Conservation (phyloP, 2,797 vertebrate genomes). For the Myotis myotis region DNA sequence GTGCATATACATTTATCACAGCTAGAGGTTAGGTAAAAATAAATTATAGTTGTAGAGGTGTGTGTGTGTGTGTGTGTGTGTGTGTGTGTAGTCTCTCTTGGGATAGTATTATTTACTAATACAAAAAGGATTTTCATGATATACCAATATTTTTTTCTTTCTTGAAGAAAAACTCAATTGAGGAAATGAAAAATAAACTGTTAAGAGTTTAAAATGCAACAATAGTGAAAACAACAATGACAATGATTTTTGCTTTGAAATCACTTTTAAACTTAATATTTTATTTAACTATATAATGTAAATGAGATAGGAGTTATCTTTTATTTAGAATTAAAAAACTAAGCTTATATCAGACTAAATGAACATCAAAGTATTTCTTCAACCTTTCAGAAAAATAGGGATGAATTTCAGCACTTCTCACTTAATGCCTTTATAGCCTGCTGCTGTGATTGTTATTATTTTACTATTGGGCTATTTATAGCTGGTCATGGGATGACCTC, state of each 20-base stretch:
- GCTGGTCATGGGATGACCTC: neutral
- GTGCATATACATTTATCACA: neutral
- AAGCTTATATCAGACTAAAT: neutral
- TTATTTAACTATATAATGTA: conserved; percentile 2
- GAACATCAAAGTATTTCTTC: neutral
- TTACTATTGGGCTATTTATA: neutral
- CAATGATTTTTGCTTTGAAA: conserved; percentile 16
- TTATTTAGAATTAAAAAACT: conserved; percentile 15
- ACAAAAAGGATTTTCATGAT: neutral
- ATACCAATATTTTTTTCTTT: neutral
- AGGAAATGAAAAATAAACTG: conserved; percentile 32
- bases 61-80: neutral
- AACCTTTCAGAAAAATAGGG: neutral
- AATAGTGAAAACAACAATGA: neutral
- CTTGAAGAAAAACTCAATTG: neutral
- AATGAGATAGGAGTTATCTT: neutral
- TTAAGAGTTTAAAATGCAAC: neutral
- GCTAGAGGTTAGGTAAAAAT: neutral
- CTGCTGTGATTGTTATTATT: neutral
- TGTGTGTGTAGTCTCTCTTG: neutral
- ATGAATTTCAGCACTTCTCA: neutral
- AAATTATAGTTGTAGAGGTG: neutral
- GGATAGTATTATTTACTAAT: neutral
- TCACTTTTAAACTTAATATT: neutral
- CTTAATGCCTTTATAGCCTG: neutral